phyloP scores from a whole-genome alignment of 2,797 vertebrate genomes.

The Pelobates cultripes region DNA sequence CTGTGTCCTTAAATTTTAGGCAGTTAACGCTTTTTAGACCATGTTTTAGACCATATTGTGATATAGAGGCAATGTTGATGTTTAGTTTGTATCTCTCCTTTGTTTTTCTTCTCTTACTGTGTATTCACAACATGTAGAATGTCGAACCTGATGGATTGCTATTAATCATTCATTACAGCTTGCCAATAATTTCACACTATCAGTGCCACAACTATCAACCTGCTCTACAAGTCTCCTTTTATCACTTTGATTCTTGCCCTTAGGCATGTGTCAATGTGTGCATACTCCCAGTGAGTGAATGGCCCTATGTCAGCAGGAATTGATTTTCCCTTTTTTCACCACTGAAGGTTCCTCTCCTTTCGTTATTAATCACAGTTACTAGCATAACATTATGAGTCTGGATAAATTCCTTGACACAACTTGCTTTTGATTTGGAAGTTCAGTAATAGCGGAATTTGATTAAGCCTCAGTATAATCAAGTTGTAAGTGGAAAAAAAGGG shows the following conservation, averaged over 20 bases:
- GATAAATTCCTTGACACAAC: slow-evolving; percentile 15
- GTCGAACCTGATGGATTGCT: slow-evolving; percentile 31
- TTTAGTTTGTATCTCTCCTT: too few relatives aligned
- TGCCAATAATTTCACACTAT: slow-evolving; percentile 42
- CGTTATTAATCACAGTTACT: slow-evolving; percentile 59
- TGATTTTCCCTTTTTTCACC: slow-evolving; percentile 49
- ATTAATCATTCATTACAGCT: slow-evolving; percentile 47
- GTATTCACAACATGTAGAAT: not conserved
- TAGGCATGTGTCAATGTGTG: slow-evolving; percentile 45
- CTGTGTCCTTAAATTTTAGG: too few relatives aligned
- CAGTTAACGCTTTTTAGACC: too few relatives aligned
- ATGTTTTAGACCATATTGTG: too few relatives aligned
- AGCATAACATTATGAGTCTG: slow-evolving; percentile 34
- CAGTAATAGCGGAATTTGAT: slow-evolving; percentile 56
- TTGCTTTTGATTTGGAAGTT: slow-evolving; percentile 32
- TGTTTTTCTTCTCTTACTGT: too few relatives aligned
- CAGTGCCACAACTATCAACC: slow-evolving; percentile 18
- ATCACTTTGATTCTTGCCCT: slow-evolving; percentile 21
- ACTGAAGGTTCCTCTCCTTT: slow-evolving; percentile 34
- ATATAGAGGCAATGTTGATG: too few relatives aligned
- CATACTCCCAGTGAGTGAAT: slow-evolving; percentile 43
- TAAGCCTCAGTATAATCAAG: slow-evolving; percentile 60
- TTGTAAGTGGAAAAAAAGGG: slow-evolving; percentile 30
- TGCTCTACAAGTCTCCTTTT: slow-evolving; percentile 46
- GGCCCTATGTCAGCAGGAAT: slow-evolving; percentile 41